phyloP scores from a whole-genome alignment of 2,113 vertebrate species.

The Hymenochirus boettgeri region DNA sequence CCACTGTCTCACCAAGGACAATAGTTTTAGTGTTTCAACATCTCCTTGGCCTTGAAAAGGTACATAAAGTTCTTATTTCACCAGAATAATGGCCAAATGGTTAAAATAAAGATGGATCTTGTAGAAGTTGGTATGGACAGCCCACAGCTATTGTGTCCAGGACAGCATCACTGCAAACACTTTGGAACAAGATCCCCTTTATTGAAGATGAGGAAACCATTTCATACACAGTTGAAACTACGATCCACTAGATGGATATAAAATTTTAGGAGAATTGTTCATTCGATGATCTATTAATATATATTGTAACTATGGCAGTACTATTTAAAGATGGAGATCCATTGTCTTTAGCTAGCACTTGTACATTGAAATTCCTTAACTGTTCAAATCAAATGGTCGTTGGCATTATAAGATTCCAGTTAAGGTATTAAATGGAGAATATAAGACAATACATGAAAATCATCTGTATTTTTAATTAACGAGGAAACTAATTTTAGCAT shows the following conservation, averaged over 20 bases:
- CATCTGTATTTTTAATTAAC: slow-evolving; percentile 59
- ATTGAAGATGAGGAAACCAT: slow-evolving; percentile 56
- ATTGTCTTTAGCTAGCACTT: slow-evolving; percentile 28
- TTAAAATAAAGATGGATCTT: slow-evolving; percentile 36
- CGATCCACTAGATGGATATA: slow-evolving; percentile 41
- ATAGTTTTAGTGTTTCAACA: slow-evolving; percentile 46
- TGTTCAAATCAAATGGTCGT: slow-evolving; percentile 43
- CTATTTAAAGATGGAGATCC: slow-evolving; percentile 27
- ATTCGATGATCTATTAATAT: slow-evolving; percentile 38
- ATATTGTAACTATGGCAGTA: slow-evolving; percentile 20
- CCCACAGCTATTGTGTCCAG: slow-evolving; percentile 55
- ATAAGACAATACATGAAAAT: slow-evolving; percentile 60
- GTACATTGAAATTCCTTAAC: slow-evolving; percentile 15
- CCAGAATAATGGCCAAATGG: slow-evolving; percentile 35
- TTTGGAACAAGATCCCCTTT: slow-evolving; percentile 59
- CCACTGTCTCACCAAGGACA: slow-evolving; percentile 48
- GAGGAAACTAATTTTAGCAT: slow-evolving; percentile 74
- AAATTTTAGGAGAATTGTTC: slow-evolving; percentile 38
- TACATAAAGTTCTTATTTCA: slow-evolving; percentile 35
- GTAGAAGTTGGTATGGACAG: slow-evolving; percentile 51
- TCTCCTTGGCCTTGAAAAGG: slow-evolving; percentile 45
- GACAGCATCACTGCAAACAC: slow-evolving; percentile 54
- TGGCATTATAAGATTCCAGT: slow-evolving; percentile 72
- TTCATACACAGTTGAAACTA: slow-evolving; percentile 54
- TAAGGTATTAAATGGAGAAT: slow-evolving; percentile 79